phyloP scores from a whole-genome alignment of 2,888 invertebrate genomes.

The Osmoderma eremita region DNA sequence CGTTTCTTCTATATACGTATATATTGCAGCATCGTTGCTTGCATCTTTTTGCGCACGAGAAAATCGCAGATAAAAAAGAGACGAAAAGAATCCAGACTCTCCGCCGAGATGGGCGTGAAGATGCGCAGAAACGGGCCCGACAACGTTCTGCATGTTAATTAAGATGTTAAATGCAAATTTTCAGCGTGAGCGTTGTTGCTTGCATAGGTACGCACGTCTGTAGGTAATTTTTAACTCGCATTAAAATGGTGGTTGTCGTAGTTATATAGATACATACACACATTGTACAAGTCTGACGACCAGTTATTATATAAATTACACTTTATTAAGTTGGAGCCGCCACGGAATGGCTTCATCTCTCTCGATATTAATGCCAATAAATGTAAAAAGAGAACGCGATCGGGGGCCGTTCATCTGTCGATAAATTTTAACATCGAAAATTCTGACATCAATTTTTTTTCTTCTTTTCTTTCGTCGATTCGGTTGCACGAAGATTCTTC shows the following conservation, averaged over 20 bases:
- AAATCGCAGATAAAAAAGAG: slow-evolving; percentile 28
- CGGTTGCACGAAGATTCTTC: background rate
- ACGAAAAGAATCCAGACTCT: slow-evolving; percentile 44
- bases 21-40: background rate
- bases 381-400: slow-evolving; percentile 24
- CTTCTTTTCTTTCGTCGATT: background rate
- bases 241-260: slow-evolving; percentile 43
- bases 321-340: slow-evolving; percentile 48
- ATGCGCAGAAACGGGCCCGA: slow-evolving; percentile 53
- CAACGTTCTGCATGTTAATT: slow-evolving; percentile 58
- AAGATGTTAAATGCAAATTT: slow-evolving; percentile 61
- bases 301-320: slow-evolving; percentile 51
- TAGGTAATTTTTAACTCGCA: slow-evolving; percentile 45
- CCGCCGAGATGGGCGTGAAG: slow-evolving; percentile 59
- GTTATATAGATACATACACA: slow-evolving; percentile 34
- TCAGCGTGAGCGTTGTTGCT: slow-evolving; percentile 43
- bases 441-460: slow-evolving; percentile 25
- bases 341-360: slow-evolving; percentile 45
- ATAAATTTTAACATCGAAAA: slow-evolving; percentile 30
- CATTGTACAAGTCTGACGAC: slow-evolving; percentile 37
- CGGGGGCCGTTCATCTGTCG: slow-evolving; percentile 16
- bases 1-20: background rate
- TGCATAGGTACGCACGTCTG: slow-evolving; percentile 16
- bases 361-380: slow-evolving; percentile 38
- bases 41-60: slow-evolving; percentile 10